Evolutionary conservation across 2,113 vertebrate genomes (phyloP).

Genomic region (Psammodynastes pulverulentus): DNA sequence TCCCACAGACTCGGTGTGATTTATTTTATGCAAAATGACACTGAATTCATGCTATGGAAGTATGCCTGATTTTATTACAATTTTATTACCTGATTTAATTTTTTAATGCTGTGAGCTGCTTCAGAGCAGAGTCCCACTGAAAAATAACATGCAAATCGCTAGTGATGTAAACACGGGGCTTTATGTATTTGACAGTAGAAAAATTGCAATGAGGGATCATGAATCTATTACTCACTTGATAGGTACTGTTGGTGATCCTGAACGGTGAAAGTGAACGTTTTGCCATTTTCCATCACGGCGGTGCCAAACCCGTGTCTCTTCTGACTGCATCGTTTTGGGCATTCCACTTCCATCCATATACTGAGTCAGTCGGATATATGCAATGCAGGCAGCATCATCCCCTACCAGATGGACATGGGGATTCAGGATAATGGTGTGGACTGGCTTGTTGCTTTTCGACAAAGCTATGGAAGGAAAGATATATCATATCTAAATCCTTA

Average conservation of each 20-base stretch:
- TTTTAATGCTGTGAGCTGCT: neutral
- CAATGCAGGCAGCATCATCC: conserved; percentile 93
- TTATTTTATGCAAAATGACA: neutral
- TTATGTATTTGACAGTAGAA: neutral
- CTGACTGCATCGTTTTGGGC: conserved; percentile 95
- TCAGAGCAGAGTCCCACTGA: neutral
- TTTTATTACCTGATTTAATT: neutral
- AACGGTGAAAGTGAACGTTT: conserved; percentile 97
- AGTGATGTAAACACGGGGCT: neutral
- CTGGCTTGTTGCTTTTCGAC: conserved; percentile 85
- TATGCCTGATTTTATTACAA: neutral
- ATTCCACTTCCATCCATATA: conserved; percentile 84
- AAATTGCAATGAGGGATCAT: neutral
- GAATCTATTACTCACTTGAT: conserved; percentile 77
- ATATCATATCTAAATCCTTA: neutral
- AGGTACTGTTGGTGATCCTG: conserved; percentile 89
- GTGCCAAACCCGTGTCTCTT: conserved; percentile 96
- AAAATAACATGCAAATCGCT: neutral
- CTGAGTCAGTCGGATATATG: conserved; percentile 92
- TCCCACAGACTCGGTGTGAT: neutral
- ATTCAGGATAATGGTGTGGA: conserved; percentile 96
- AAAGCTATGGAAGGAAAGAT: conserved; percentile 71
- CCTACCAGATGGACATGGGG: conserved; percentile 95
- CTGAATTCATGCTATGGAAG: neutral
- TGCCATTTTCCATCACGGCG: conserved; percentile 96